Conservation (phyloP, 1,140 invertebrate species). For the Drosophila kohkoa region DNA sequence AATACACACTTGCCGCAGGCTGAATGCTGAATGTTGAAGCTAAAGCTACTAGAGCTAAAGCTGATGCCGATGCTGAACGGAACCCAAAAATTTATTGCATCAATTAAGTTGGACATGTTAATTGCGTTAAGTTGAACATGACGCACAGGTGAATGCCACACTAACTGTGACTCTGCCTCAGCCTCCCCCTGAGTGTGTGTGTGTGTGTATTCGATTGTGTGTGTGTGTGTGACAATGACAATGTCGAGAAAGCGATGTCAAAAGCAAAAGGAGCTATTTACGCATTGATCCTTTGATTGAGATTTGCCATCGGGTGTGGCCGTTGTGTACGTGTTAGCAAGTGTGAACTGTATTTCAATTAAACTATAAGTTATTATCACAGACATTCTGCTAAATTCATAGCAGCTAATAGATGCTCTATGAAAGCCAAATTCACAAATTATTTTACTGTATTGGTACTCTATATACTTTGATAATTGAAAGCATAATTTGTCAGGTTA, state of each 20-base stretch:
- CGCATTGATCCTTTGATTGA: slow-evolving; percentile 51
- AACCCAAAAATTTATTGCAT: slow-evolving; percentile 82
- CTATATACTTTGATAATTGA: too few species aligned
- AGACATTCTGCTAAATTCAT: neutral
- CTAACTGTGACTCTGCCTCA: slow-evolving; percentile 9
- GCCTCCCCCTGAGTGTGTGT: slow-evolving; percentile 5
- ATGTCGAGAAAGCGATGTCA: slow-evolving; percentile 45
- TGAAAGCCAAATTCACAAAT: neutral
- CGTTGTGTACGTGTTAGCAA: slow-evolving; percentile 35
- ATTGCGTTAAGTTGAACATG: slow-evolving; percentile 83
- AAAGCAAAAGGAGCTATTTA: slow-evolving; percentile 41
- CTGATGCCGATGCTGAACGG: slow-evolving; percentile 7
- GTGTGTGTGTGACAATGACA: slow-evolving; percentile 36
- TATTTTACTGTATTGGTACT: too few species aligned
- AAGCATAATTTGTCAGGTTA: too few species aligned
- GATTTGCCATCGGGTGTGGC: slow-evolving; percentile 33
- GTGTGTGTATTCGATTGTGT: neutral
- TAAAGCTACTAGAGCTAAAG: neutral
- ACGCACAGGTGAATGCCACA: slow-evolving; percentile 61
- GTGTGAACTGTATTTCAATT: slow-evolving; percentile 47
- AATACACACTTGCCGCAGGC: slow-evolving; percentile 4
- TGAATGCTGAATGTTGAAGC: neutral
- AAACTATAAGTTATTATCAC: slow-evolving; percentile 32
- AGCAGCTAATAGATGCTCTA: neutral
- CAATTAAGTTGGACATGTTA: slow-evolving; percentile 84